Evolutionary conservation across 2,113 vertebrate genomes (phyloP), one percentile per base, ranked within the genome.

Genomic region (Arvicanthis niloticus): DNA sequence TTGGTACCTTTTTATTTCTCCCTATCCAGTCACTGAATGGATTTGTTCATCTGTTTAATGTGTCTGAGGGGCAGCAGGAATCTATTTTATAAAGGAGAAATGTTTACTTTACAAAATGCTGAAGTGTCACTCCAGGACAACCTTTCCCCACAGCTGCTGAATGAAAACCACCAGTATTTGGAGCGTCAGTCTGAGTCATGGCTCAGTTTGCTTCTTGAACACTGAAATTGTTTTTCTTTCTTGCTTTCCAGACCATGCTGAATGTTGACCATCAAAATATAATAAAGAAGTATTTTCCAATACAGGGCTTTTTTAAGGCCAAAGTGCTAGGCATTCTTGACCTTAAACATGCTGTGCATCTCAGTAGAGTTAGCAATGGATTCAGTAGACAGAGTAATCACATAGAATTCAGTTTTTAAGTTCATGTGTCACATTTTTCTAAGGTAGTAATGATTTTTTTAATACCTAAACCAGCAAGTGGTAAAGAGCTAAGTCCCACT

Each of bases 151-250:
- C 40, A 31, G 17, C 26, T 72, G 7, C 72, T 62, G 13, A 93
- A 67, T 90, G 78, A 90, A 97, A 97, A 95, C 72, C 60, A 85
- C 19, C 53, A 76, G 94, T 75, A 89, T 96, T 93, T 91, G 45
- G 40, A 96, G 26, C 87, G 29, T 95, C 94, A 68, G 21, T 68
- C 10, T 89, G 53, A 97, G 67, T 92, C 85, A 94, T 89, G 17
- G 34, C 60, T 95, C 80, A n/a, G 72, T 89, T 96, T 62, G 62
- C 34, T 67, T 96, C 92, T 85, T 67, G 45, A 89, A 93, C 91
- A 95, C 56, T 60, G 62, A 75, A 96, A 84, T 92, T 92, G n/a
- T 93, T 96, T 96, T 94, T 31, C 29, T 91, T 96, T 95, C 81
- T 93, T 91, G 24, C 42, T 72, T 34, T 60, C 75, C 42, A 90